phyloP scores from a whole-genome alignment of 2,888 invertebrate genomes.

The Parnassius apollo region DNA sequence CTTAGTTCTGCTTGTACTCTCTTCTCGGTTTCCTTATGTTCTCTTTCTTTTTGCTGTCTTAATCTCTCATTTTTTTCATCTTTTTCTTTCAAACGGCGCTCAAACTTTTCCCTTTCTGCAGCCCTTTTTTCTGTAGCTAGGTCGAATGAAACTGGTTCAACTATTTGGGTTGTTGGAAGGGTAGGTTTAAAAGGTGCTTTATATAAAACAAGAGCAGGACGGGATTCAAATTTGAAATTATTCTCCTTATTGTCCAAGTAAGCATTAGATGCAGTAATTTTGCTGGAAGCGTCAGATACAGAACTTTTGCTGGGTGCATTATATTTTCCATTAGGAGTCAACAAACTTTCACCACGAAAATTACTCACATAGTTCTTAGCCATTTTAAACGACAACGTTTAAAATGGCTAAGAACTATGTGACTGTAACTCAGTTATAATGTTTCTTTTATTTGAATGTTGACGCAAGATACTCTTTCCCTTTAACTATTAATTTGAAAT shows the following conservation, averaged over 20 bases:
- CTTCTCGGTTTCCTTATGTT: conserved; percentile 69
- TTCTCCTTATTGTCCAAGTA: conserved; percentile 74
- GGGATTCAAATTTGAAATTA: conserved; percentile 81
- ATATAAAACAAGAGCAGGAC: conserved; percentile 81
- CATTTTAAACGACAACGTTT: conserved; percentile 55
- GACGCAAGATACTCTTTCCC: neutral
- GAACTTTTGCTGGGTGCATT: conserved; percentile 45
- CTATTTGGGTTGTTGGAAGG: conserved; percentile 62
- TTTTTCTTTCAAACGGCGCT: conserved; percentile 77
- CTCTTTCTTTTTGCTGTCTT: conserved; percentile 57
- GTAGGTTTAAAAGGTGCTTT: conserved; percentile 85
- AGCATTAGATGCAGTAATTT: conserved; percentile 45
- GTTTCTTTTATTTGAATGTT: neutral
- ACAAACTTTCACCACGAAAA: conserved; percentile 63
- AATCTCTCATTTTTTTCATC: conserved; percentile 72
- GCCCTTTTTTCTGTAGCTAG: conserved; percentile 85
- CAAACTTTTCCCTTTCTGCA: conserved; percentile 82
- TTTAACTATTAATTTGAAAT: conserved; percentile 22
- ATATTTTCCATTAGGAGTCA: conserved; percentile 50
- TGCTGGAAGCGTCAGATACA: too few species aligned
- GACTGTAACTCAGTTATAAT: neutral
- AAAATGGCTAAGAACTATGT: too few species aligned
- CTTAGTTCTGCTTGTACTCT: conserved; percentile 75
- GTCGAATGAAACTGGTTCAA: conserved; percentile 76
- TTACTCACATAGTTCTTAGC: conserved; percentile 58